A percentile compares a stretch with the other conserved stretches of the same genome.
Conservation (phyloP, 2,113 vertebrate species). For the Bostrychus sinensis region DNA sequence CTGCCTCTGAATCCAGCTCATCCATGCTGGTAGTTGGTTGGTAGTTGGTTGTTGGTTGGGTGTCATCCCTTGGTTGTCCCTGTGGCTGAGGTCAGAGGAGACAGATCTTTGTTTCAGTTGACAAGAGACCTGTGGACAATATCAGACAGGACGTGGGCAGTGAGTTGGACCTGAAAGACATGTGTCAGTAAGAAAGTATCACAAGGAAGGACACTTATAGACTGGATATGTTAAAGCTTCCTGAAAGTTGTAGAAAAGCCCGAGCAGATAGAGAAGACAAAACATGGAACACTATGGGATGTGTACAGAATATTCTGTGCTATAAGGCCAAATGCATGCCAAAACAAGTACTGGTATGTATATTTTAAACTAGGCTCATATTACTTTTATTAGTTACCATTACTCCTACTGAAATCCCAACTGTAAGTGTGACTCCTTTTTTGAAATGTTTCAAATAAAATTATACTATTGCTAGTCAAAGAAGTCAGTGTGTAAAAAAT, state of each 20-base stretch:
- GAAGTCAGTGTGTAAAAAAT: too few species aligned
- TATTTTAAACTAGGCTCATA: too few species aligned
- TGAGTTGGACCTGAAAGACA: slow-evolving; percentile 59
- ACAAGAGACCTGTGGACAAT: slow-evolving; percentile 53
- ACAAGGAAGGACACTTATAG: slow-evolving; percentile 56
- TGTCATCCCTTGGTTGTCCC: slow-evolving; percentile 58
- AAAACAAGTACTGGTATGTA: too few species aligned
- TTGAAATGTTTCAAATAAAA: too few species aligned
- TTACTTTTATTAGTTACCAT: too few species aligned
- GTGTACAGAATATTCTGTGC: neutral
- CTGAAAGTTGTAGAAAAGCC: slow-evolving; percentile 65
- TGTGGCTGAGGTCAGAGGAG: slow-evolving; percentile 44
- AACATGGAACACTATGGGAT: slow-evolving; percentile 10
- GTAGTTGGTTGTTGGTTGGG: slow-evolving; percentile 18
- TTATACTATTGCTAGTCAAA: too few species aligned
- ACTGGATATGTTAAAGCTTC: slow-evolving; percentile 67
- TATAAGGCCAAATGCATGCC: too few species aligned
- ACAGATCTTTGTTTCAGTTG: slow-evolving; percentile 60
- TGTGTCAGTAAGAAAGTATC: slow-evolving; percentile 67
- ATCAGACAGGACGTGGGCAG: slow-evolving; percentile 73
- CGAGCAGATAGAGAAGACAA: slow-evolving; percentile 21
- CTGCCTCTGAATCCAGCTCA: neutral
- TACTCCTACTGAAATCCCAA: too few species aligned
- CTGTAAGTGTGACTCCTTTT: too few species aligned
- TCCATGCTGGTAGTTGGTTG: slow-evolving; percentile 6